Percentiles rank a stretch among this genome's conserved stretches.
These are phyloP conservation scores for Limnothrissa miodon DNA, from an alignment of 2,113 vertebrate species.

Conservation along the genomic window DNA sequence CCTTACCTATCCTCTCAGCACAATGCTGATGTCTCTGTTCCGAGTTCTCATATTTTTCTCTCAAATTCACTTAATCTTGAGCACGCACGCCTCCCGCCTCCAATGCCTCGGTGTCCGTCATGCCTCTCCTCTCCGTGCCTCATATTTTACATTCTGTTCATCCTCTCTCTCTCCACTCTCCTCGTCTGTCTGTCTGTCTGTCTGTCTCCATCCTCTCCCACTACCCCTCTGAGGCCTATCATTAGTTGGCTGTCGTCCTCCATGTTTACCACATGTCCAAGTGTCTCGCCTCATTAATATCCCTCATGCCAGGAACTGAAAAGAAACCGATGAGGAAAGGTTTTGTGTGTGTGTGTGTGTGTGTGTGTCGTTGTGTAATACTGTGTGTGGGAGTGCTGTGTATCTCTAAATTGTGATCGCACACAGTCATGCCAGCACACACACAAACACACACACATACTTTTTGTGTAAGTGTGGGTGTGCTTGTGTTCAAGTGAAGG, in stretches of 20 bases:
- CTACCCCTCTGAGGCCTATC: slow-evolving; percentile 24
- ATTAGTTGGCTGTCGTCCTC: slow-evolving; percentile 28
- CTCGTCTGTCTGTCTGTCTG: not conserved
- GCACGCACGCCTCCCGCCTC: slow-evolving; percentile 19
- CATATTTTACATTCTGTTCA: not conserved
- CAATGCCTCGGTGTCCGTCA: not conserved
- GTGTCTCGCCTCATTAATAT: not conserved
- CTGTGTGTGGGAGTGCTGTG: not conserved
- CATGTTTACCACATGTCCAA: slow-evolving; percentile 36
- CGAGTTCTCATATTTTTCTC: not conserved
- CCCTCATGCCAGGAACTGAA: slow-evolving; percentile 1
- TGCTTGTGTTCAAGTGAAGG: not conserved
- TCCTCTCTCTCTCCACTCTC: not conserved
- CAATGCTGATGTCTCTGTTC: not conserved
- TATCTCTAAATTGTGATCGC: slow-evolving; percentile 20
- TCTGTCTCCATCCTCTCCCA: slow-evolving; percentile 14
- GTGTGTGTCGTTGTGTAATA: not conserved
- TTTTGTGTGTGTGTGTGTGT: not conserved
- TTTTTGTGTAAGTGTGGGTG: not conserved
- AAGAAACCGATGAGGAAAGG: not conserved
- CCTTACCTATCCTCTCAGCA: not conserved
- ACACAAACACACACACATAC: too few relatives aligned
- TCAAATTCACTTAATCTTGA: not conserved
- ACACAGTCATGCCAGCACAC: too few relatives aligned
- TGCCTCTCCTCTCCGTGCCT: not conserved